These are phyloP conservation scores for Liposcelis brunnea DNA, from an alignment of 2,888 invertebrate species.

Conservation along the genomic window DNA sequence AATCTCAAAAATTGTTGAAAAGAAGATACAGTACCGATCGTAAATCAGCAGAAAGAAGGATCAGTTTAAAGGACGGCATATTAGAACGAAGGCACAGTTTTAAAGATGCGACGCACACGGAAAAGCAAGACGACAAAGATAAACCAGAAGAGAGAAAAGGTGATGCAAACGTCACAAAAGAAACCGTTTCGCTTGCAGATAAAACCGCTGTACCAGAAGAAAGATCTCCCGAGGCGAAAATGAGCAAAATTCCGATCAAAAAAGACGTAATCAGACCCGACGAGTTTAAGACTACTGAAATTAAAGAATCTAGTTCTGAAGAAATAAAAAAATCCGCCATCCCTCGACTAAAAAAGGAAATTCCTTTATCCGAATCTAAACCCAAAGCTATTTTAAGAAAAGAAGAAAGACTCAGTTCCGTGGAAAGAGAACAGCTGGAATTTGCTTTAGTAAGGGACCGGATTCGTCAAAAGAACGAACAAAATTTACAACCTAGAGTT, in stretches of 20 bases:
- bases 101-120: background rate
- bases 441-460: constrained; percentile 5
- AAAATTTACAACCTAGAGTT: background rate
- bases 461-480: constrained; percentile 3
- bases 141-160: constrained; percentile 28
- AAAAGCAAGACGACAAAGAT: no score
- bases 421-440: constrained; percentile 1
- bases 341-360: background rate
- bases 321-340: no score
- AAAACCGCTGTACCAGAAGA: background rate
- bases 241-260: background rate
- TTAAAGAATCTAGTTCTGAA: background rate
- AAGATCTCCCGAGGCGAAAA: background rate
- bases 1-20: constrained; percentile 32
- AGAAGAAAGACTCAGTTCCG: background rate
- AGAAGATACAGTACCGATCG: constrained; percentile 18
- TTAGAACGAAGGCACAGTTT: constrained; percentile 9
- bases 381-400: background rate
- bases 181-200: no score
- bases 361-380: no score
- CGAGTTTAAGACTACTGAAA: background rate
- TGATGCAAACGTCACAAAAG: constrained; percentile 15
- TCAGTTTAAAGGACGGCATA: constrained; percentile 18
- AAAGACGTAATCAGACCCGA: background rate
- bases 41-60: constrained; percentile 23